Evolutionary conservation across 2,888 invertebrate species (phyloP).

Genomic region (Orthonevra nobilis): DNA sequence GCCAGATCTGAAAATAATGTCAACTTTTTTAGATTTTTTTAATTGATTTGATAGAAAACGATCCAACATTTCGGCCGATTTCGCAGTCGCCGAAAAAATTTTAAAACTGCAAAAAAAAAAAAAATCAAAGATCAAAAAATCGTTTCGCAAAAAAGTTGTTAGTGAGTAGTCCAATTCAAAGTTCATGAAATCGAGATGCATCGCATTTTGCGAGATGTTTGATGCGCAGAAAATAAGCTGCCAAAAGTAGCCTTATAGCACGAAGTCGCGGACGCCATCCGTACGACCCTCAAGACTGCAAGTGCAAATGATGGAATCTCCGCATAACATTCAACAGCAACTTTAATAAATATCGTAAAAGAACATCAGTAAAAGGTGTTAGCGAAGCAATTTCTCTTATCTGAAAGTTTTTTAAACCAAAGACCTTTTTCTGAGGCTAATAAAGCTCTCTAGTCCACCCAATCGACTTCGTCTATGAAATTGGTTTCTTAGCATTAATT

Average conservation of each 20-base stretch:
- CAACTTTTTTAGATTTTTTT: too few species aligned
- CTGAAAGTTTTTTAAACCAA: neutral
- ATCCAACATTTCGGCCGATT: too few species aligned
- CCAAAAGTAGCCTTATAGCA: neutral
- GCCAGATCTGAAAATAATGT: too few species aligned
- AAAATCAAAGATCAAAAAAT: too few species aligned
- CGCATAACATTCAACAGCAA: neutral
- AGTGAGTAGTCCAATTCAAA: too few species aligned
- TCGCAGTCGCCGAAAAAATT: too few species aligned
- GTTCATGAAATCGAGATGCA: too few species aligned
- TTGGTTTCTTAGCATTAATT: neutral
- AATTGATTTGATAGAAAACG: too few species aligned
- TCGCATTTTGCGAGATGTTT: too few species aligned
- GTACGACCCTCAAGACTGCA: neutral
- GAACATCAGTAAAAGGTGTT: neutral
- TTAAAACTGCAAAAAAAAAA: too few species aligned
- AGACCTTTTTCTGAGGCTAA: neutral
- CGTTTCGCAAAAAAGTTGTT: too few species aligned
- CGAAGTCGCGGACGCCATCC: neutral
- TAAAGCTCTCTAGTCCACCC: neutral
- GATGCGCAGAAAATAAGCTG: neutral
- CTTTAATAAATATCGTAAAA: neutral
- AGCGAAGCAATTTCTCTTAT: neutral
- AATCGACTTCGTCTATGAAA: neutral
- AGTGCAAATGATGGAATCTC: too few species aligned